A percentile compares a stretch with the other conserved stretches of the same genome.
Evolutionary conservation across 2,888 invertebrate genomes (phyloP).

Genomic region (Euproctis similis): DNA sequence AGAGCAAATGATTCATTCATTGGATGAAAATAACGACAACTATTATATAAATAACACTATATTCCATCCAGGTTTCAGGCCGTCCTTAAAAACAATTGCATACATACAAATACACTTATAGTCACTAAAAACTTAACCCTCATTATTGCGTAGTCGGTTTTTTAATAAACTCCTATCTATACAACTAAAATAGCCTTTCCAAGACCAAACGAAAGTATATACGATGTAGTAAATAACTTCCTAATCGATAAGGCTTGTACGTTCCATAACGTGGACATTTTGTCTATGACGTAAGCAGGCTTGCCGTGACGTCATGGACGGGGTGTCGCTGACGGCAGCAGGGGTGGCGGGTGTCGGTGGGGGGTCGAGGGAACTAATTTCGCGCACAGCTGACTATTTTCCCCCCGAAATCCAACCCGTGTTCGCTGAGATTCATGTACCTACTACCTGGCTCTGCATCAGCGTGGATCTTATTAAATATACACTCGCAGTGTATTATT

Average conservation of each 20-base stretch:
- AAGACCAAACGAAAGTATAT: slow-evolving; percentile 13
- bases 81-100: no score
- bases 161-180: no score
- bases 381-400: slow-evolving; percentile 63
- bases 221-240: slow-evolving; percentile 40
- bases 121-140: no score
- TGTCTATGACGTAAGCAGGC: slow-evolving; percentile 61
- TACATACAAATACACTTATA: no score
- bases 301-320: slow-evolving; percentile 55
- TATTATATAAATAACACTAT: no score
- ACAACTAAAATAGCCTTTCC: slow-evolving; percentile 5
- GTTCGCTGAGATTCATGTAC: slow-evolving; percentile 14
- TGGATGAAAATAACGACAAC: no score
- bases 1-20: no score
- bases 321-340: slow-evolving; percentile 34
- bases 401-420: slow-evolving; percentile 40
- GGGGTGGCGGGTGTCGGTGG: slow-evolving; percentile 28
- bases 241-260: slow-evolving; percentile 61
- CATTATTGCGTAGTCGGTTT: no score
- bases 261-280: slow-evolving; percentile 52
- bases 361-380: slow-evolving; percentile 49
- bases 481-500: no score
- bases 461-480: no score
- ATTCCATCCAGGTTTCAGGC: no score
- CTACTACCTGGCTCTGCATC: no score